Conservation (phyloP, 2,888 invertebrate genomes). For the Melinaea marsaeus region DNA sequence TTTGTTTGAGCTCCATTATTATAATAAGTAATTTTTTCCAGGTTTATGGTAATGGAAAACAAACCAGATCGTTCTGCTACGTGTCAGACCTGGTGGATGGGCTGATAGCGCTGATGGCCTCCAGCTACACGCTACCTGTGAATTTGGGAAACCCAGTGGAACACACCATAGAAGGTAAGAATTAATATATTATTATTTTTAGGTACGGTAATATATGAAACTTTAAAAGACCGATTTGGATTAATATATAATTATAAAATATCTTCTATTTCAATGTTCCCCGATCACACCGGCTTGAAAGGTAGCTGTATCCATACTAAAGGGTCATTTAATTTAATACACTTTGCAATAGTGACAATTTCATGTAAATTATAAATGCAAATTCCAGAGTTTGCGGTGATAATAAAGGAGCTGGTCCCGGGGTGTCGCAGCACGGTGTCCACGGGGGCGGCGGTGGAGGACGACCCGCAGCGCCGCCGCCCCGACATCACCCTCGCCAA, state of each 20-base stretch:
- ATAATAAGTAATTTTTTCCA: slow-evolving; percentile 44
- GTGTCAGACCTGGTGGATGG: slow-evolving; percentile 98
- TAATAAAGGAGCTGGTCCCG: slow-evolving; percentile 87
- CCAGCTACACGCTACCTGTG: slow-evolving; percentile 94
- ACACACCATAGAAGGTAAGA: slow-evolving; percentile 91
- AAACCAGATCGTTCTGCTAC: slow-evolving; percentile 98
- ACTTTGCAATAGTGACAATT: no score
- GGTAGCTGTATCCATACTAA: no score
- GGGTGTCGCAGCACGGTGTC: slow-evolving; percentile 92
- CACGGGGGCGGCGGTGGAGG: slow-evolving; percentile 91
- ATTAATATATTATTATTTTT: not conserved
- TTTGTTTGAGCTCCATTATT: not conserved
- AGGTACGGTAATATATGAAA: not conserved
- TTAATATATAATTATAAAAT: no score
- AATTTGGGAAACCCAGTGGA: slow-evolving; percentile 99
- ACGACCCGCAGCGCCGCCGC: slow-evolving; percentile 96
- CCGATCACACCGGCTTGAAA: no score
- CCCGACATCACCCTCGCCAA: slow-evolving; percentile 96
- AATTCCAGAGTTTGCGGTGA: slow-evolving; percentile 87
- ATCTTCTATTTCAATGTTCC: no score
- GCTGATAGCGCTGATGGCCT: slow-evolving; percentile 93
- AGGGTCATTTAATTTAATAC: no score
- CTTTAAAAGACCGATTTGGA: no score
- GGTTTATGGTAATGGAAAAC: slow-evolving; percentile 91
- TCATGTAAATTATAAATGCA: slow-evolving; percentile 5